Evolutionary conservation across 2,797 vertebrate genomes (phyloP).

Genomic region (Simalia tracyae): DNA sequence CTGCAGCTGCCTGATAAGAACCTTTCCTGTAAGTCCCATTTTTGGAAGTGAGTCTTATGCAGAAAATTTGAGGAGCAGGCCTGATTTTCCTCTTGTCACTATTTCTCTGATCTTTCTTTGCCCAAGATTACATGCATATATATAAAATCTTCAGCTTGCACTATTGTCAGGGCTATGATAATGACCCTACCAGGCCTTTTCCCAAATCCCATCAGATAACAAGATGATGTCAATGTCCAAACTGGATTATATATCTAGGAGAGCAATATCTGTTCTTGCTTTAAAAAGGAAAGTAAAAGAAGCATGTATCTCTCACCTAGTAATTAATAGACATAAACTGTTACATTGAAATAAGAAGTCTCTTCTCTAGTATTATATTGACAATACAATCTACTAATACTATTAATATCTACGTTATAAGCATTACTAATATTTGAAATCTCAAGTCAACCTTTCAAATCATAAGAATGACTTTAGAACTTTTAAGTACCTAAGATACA

Average conservation of each 20-base stretch:
- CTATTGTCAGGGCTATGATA: not conserved
- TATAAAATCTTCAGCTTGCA: not conserved
- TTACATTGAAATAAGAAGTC: not conserved
- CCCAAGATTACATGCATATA: not conserved
- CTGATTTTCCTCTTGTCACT: not conserved
- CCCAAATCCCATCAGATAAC: not conserved
- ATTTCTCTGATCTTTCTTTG: not conserved
- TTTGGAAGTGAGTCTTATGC: not conserved
- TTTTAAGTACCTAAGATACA: not conserved
- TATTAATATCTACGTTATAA: not conserved
- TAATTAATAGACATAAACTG: not conserved
- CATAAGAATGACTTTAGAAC: not conserved
- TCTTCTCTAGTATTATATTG: not conserved
- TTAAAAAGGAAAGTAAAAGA: slow-evolving; percentile 6
- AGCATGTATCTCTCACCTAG: not conserved
- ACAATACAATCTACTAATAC: not conserved
- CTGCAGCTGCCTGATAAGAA: slow-evolving; percentile 10
- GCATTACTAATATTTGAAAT: not conserved
- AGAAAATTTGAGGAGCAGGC: not conserved
- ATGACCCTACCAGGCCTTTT: not conserved
- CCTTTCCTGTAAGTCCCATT: not conserved
- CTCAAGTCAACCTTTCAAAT: not conserved
- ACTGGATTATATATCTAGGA: not conserved
- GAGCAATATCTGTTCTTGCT: not conserved
- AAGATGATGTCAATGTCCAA: not conserved